Evolutionary conservation across 1,140 invertebrate species (phyloP).

Genomic region (Metaphire vulgaris): DNA sequence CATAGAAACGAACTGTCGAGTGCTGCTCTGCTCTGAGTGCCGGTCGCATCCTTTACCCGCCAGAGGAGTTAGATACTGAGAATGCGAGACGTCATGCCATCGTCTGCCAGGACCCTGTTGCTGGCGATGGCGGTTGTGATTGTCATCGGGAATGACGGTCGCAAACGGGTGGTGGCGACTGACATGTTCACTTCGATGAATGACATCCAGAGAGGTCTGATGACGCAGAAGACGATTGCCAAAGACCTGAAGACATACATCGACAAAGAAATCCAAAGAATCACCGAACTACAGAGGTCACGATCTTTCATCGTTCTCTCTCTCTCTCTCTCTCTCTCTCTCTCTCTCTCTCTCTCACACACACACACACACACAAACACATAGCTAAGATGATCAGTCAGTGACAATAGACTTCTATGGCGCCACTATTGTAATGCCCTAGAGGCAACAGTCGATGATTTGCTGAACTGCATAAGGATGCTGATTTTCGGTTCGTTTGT

Average conservation of each 20-base stretch:
- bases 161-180: background rate
- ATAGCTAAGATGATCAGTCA: constrained; percentile 8
- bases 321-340: too few relatives aligned
- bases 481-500: background rate
- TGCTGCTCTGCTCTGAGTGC: too few relatives aligned
- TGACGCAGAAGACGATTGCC: constrained; percentile 78
- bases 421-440: background rate
- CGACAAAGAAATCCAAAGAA: constrained; percentile 69
- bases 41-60: too few relatives aligned
- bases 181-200: constrained; percentile 85
- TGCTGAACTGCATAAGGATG: constrained; percentile 1
- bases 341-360: too few relatives aligned
- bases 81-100: too few relatives aligned
- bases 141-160: too few relatives aligned
- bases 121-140: too few relatives aligned
- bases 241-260: constrained; percentile 75
- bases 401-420: background rate
- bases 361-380: constrained; percentile 23
- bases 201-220: constrained; percentile 77
- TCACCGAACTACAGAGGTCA: constrained; percentile 66
- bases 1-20: too few relatives aligned
- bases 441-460: background rate
- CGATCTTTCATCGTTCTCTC: background rate
- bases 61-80: too few relatives aligned
- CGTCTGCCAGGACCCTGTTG: too few relatives aligned